Conservation (phyloP, 2,113 vertebrate species). For the Phyllostomus discolor region DNA sequence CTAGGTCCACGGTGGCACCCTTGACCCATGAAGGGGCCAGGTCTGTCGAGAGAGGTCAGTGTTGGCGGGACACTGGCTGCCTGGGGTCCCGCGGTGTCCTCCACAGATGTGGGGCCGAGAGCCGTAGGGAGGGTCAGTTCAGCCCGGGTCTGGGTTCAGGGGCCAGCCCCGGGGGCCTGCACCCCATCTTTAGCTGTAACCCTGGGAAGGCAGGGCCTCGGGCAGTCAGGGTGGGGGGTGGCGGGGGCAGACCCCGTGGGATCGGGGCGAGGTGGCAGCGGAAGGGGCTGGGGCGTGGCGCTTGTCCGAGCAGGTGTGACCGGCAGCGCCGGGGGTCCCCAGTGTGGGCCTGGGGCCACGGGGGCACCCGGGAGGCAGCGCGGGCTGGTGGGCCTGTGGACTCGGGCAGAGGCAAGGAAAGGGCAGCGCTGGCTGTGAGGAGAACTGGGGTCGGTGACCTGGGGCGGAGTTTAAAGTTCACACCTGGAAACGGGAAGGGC, state of each 20-base stretch:
- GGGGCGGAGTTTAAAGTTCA: neutral
- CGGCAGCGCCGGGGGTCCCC: neutral
- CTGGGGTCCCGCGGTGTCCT: neutral
- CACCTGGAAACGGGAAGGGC: neutral
- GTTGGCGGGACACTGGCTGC: neutral
- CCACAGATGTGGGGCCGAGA: neutral
- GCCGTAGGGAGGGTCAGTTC: neutral
- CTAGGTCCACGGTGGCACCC: neutral
- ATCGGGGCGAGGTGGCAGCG: neutral
- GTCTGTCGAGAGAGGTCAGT: neutral
- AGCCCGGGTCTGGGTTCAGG: neutral
- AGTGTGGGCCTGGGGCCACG: too few relatives aligned
- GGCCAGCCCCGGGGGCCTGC: neutral
- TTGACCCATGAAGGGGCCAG: neutral
- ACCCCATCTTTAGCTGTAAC: neutral
- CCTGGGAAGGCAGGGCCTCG: neutral
- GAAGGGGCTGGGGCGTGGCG: neutral
- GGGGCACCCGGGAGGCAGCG: neutral
- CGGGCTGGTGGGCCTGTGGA: neutral
- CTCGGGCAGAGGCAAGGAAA: neutral
- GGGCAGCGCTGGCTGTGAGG: neutral
- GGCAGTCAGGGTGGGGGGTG: accelerated
- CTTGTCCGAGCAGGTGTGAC: neutral
- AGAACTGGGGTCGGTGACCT: neutral
- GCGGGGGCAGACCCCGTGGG: neutral